Evolutionary conservation across 2,113 vertebrate species (phyloP).

Genomic region (Plectropomus leopardus): DNA sequence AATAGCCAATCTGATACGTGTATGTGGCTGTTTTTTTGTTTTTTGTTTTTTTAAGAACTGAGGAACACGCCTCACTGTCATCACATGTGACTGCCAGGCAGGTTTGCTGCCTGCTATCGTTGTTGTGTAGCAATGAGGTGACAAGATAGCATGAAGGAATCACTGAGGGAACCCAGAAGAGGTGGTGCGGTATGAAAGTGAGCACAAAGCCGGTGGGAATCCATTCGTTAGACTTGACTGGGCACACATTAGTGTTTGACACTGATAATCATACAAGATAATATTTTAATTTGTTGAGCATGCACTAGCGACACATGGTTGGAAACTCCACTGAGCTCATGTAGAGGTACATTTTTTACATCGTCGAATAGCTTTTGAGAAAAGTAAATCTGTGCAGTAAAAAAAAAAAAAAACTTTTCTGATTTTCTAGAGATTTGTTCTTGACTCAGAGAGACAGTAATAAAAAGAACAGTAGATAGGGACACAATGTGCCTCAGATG

Average conservation of each 20-base stretch:
- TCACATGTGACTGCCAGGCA: slow-evolving; percentile 26
- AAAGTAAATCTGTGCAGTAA: background rate
- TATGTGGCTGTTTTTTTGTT: background rate
- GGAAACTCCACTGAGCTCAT: background rate
- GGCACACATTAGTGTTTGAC: slow-evolving; percentile 52
- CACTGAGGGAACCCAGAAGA: slow-evolving; percentile 21
- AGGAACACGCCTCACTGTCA: slow-evolving; percentile 19
- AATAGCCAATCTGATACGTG: background rate
- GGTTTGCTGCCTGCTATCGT: slow-evolving; percentile 41
- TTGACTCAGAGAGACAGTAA: background rate
- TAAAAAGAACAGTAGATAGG: background rate
- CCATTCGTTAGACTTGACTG: slow-evolving; percentile 40
- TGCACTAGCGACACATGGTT: background rate
- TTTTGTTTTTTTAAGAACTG: background rate
- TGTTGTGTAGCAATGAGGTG: slow-evolving; percentile 36
- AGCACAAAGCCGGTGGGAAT: slow-evolving; percentile 45
- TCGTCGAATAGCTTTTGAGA: background rate
- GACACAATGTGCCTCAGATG: background rate
- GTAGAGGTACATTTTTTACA: background rate
- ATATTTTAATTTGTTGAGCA: slow-evolving; percentile 50
- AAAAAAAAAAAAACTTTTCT: background rate
- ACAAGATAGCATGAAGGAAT: slow-evolving; percentile 27
- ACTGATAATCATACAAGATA: slow-evolving; percentile 43
- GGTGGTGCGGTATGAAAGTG: slow-evolving; percentile 22
- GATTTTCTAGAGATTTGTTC: background rate